phyloP scores from a whole-genome alignment of 1,140 invertebrate species.

The Belonocnema kinseyi region DNA sequence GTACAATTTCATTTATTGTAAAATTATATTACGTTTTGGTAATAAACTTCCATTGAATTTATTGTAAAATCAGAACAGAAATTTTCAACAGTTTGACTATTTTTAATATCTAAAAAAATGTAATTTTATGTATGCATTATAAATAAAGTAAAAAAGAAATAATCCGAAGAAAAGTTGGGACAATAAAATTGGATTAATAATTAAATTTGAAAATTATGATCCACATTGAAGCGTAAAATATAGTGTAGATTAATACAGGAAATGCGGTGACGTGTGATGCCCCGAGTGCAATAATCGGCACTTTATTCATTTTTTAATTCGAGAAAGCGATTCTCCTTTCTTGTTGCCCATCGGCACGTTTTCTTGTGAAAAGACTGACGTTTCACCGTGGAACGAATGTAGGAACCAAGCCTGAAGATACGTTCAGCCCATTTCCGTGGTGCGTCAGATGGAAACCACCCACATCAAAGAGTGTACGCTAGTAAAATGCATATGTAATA shows the following conservation, averaged over 20 bases:
- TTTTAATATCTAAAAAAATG: too few species aligned
- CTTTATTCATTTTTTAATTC: background rate
- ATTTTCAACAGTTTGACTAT: too few species aligned
- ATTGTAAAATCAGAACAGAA: too few species aligned
- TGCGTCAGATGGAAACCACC: constrained; percentile 11
- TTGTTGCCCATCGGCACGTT: background rate
- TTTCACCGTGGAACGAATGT: constrained; percentile 5
- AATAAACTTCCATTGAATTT: too few species aligned
- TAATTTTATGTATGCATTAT: background rate
- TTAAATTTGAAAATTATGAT: constrained; percentile 6
- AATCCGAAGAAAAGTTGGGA: background rate
- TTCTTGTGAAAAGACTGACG: constrained; percentile 12
- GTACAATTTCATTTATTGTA: too few species aligned
- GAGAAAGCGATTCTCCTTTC: background rate
- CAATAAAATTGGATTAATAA: background rate
- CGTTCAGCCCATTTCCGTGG: constrained; percentile 15
- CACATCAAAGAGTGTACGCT: background rate
- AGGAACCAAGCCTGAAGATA: constrained; percentile 17
- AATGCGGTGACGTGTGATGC: background rate
- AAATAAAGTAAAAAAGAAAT: background rate
- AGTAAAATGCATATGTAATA: background rate
- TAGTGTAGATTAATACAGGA: background rate
- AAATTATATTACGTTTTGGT: too few species aligned
- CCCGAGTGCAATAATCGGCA: constrained; percentile 18
- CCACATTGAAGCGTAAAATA: background rate